phyloP scores from a whole-genome alignment of 1,140 invertebrate genomes.

The Luehdorfia chinensis region DNA sequence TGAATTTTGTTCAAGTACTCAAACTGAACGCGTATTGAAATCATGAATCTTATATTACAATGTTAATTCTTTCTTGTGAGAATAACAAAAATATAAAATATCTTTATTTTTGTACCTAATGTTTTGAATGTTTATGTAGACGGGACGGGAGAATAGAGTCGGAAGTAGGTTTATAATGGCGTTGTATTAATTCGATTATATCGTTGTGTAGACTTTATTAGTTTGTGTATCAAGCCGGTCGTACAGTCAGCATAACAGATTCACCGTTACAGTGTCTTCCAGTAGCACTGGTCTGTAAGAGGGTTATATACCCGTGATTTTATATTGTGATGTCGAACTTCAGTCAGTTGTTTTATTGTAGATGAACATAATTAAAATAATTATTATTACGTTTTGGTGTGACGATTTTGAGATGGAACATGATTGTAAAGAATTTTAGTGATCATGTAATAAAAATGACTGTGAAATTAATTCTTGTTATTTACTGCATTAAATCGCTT shows the following conservation, averaged over 20 bases:
- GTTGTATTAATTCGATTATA: slow-evolving; percentile 27
- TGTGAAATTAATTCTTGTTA: slow-evolving; percentile 31
- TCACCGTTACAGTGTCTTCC: slow-evolving; percentile 68
- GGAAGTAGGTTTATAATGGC: slow-evolving; percentile 30
- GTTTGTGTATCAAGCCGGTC: not conserved
- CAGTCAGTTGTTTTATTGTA: slow-evolving; percentile 56
- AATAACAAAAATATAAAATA: slow-evolving; percentile 47
- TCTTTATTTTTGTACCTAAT: slow-evolving; percentile 71
- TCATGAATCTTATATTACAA: slow-evolving; percentile 27
- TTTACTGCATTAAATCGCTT: not conserved
- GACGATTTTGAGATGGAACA: slow-evolving; percentile 56
- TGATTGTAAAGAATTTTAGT: slow-evolving; percentile 66
- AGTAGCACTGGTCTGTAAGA: slow-evolving; percentile 51
- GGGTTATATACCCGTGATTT: slow-evolving; percentile 31
- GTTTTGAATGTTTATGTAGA: slow-evolving; percentile 62
- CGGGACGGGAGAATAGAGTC: slow-evolving; percentile 36
- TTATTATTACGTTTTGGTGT: slow-evolving; percentile 52
- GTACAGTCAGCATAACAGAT: too few species aligned
- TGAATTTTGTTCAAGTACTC: slow-evolving; percentile 18
- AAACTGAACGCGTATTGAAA: slow-evolving; percentile 18
- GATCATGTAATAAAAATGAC: slow-evolving; percentile 67
- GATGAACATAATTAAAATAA: slow-evolving; percentile 26
- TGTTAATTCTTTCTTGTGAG: slow-evolving; percentile 39
- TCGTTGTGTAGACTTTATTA: slow-evolving; percentile 18
- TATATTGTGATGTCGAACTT: slow-evolving; percentile 54